Conservation (phyloP, 2,888 invertebrate genomes). For the Clunio marinus region DNA sequence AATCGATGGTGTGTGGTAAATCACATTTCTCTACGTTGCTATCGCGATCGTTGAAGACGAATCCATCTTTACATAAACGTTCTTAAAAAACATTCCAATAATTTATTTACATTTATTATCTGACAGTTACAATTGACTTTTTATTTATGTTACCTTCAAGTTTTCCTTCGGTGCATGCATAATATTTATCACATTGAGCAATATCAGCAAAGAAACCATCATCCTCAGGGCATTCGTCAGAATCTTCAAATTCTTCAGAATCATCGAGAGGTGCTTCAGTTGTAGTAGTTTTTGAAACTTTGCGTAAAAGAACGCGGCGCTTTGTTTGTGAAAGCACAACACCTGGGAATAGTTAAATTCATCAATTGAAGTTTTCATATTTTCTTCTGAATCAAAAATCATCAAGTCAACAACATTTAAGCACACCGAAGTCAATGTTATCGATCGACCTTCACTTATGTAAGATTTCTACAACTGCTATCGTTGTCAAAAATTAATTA, state of each 20-base stretch:
- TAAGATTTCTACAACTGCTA: background rate
- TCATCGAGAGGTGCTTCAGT: constrained; percentile 47
- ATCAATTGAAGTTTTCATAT: no score
- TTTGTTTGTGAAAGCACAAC: constrained; percentile 11
- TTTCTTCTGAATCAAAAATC: background rate
- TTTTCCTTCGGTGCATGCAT: constrained; percentile 63
- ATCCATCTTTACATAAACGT: constrained; percentile 83
- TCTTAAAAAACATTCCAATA: no score
- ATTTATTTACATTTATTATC: no score
- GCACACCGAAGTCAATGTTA: background rate
- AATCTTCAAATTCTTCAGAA: constrained; percentile 58
- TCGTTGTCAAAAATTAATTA: background rate
- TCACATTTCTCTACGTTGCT: constrained; percentile 80
- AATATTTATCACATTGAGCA: constrained; percentile 84
- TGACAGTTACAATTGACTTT: no score
- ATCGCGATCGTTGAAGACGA: constrained; percentile 81
- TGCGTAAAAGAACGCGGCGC: background rate
- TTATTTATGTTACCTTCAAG: background rate
- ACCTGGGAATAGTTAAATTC: constrained; percentile 11
- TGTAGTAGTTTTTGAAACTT: background rate
- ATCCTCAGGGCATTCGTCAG: constrained; percentile 71
- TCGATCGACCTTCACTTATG: background rate
- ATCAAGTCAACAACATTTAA: background rate
- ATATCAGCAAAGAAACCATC: constrained; percentile 81
- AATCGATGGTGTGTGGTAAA: constrained; percentile 80